Percentiles rank a stretch among this genome's conserved stretches.
Evolutionary conservation across 2,113 vertebrate genomes (phyloP).

Genomic region (Choloepus hoffmanni): DNA sequence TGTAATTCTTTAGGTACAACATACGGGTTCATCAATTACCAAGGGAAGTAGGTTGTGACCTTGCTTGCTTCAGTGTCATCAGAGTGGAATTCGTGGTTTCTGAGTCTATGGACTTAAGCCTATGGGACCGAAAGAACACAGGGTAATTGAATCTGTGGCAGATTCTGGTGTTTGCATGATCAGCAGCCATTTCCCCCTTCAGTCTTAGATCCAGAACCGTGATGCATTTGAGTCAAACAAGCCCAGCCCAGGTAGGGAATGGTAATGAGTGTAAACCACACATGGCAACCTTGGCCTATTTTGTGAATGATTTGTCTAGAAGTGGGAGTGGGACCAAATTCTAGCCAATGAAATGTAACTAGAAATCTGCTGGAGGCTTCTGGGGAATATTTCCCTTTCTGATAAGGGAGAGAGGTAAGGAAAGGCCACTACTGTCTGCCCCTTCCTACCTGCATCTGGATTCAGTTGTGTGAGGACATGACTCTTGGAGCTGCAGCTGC

Average conservation of each 20-base stretch:
- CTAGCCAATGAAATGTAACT: not conserved
- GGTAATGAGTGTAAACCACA: not conserved
- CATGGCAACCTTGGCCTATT: not conserved
- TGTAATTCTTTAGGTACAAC: slow-evolving; percentile 18
- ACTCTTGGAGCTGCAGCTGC: not conserved
- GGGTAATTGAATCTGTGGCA: not conserved
- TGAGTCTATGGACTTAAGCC: not conserved
- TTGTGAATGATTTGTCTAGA: not conserved
- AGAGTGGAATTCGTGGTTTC: not conserved
- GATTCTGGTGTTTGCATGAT: not conserved
- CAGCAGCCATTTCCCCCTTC: not conserved
- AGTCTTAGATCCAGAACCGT: not conserved
- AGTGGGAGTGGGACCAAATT: not conserved
- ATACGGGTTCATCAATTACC: not conserved
- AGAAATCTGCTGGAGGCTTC: slow-evolving; percentile 13
- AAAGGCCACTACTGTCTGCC: not conserved
- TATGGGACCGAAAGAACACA: not conserved
- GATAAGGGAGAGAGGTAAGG: not conserved
- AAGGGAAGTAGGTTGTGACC: not conserved
- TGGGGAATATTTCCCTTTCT: not conserved
- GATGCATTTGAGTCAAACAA: not conserved
- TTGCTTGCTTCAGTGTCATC: not conserved
- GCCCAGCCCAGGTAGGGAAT: not conserved
- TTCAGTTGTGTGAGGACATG: not conserved
- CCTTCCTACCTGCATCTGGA: not conserved